A percentile compares a stretch with the other conserved stretches of the same genome.
Conservation (phyloP, 92 coral and sea anemone species). For the Muricea muricata region DNA sequence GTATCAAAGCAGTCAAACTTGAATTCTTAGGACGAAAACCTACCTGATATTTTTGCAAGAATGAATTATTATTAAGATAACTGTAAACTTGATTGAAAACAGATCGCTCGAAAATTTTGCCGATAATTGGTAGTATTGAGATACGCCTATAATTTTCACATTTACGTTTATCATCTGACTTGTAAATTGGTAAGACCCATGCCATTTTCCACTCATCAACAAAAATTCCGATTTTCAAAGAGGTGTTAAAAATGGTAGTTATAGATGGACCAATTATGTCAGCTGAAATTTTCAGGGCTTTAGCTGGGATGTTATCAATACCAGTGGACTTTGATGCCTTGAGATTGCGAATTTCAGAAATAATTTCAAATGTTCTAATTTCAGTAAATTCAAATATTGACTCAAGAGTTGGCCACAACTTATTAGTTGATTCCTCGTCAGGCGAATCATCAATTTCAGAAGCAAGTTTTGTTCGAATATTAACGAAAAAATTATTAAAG, state of each 20-base stretch:
- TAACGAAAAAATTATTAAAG: conserved; percentile 59
- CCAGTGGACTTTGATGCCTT: conserved; percentile 5
- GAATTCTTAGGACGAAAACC: conserved; percentile 67
- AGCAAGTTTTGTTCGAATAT: conserved; percentile 49
- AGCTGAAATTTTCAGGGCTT: conserved; percentile 17
- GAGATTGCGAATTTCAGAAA: too few relatives aligned
- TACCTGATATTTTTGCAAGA: conserved; percentile 55
- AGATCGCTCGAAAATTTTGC: conserved; percentile 48
- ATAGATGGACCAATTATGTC: conserved; percentile 4
- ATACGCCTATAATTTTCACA: conserved; percentile 51
- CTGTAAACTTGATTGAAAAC: too few relatives aligned
- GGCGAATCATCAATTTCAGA: not conserved
- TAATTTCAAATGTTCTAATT: not conserved
- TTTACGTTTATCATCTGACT: conserved; percentile 40
- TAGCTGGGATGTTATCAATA: conserved; percentile 24
- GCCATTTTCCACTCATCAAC: conserved; percentile 56
- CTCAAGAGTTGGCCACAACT: too few relatives aligned
- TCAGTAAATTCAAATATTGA: not conserved
- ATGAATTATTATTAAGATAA: conserved; percentile 38
- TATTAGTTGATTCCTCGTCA: not conserved
- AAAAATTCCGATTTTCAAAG: conserved; percentile 23
- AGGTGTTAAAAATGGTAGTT: conserved; percentile 18
- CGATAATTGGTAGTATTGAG: conserved; percentile 49
- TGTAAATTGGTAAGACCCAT: conserved; percentile 41
- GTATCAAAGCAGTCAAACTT: conserved; percentile 58